Evolutionary conservation across 2,797 vertebrate species (phyloP), one percentile per base, ranked within the genome.

Genomic region (Chaetodon trifasciatus): DNA sequence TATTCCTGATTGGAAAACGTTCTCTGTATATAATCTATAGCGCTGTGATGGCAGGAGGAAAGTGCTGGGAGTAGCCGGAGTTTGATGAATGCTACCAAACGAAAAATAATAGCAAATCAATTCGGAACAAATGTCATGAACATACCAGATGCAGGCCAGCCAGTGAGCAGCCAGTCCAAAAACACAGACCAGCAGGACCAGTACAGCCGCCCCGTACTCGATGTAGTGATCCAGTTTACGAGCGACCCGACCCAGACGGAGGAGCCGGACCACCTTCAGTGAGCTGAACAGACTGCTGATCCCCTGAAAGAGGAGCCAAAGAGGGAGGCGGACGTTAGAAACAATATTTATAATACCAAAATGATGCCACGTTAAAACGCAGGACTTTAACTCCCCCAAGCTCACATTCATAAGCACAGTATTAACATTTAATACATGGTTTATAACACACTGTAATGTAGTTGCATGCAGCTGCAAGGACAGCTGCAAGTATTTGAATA

Each of bases 211-310:
- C 44, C 98, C 98, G 0, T 99, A 99, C 81, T 99, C 98, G 0
- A 99, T 99, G 94, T 99, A 99, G 91, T 99, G 98, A 90, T 99
- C 98, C 95, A 99, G 91, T 91, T 99, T 99, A 46, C 98, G 97
- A 76, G 98, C 98, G 32, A 99, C 98, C 0, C 98, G 97, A 32
- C 98, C 98, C 78, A 99, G 93, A 6, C 98, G 97, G 57, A 99
- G 97, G 13, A 99, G 96, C 66, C 98, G 94, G 46, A 99, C 97
- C 69, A 99, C 98, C 84, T 99, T 99, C 44, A 99, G 96, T 0
- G 98, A 99, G 83, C 98, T 99, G 96, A 99, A 99, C 80, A 99
- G 95, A 90, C 97, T 98, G 92, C 98, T 99, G 94, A 99, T 99
- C 57, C 98, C 98, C 98, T 99, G 76, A 74, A 87, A 85, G 11